phyloP scores from a whole-genome alignment of 2,888 invertebrate species.

The Epicampocera succincta region DNA sequence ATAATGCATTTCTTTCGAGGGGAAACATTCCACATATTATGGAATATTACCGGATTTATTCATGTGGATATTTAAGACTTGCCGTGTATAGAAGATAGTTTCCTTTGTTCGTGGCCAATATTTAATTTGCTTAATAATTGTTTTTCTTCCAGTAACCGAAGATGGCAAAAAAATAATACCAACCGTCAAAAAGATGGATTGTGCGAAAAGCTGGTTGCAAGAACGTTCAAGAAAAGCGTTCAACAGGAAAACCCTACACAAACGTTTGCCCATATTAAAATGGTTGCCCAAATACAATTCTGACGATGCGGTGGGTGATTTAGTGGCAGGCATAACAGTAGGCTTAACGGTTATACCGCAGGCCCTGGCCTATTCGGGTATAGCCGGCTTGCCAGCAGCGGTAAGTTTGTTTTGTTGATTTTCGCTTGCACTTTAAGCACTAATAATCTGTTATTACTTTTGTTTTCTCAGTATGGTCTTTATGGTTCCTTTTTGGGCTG shows the following conservation, averaged over 20 bases:
- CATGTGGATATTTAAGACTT: too few species aligned
- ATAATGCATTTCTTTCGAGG: too few species aligned
- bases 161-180: slow-evolving; percentile 81
- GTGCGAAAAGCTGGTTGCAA: slow-evolving; percentile 81
- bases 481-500: slow-evolving; percentile 97
- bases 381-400: slow-evolving; percentile 89
- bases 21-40: too few species aligned
- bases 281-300: slow-evolving; percentile 90
- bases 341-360: slow-evolving; percentile 97
- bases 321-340: slow-evolving; percentile 95
- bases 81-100: too few species aligned
- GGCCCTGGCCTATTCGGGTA: slow-evolving; percentile 90
- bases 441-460: background rate
- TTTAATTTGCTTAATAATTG: too few species aligned
- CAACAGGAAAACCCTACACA: slow-evolving; percentile 87
- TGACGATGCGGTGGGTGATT: slow-evolving; percentile 90
- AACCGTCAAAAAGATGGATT: slow-evolving; percentile 74
- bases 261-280: slow-evolving; percentile 87
- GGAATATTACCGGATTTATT: too few species aligned
- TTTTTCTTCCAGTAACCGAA: slow-evolving; percentile 82
- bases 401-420: slow-evolving; percentile 78
- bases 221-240: slow-evolving; percentile 82
- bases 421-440: too few species aligned
- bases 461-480: slow-evolving; percentile 88
- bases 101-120: too few species aligned